Base-by-base conservation (phyloP, 1,140 invertebrate species). In the Augochlora pura region DNA sequence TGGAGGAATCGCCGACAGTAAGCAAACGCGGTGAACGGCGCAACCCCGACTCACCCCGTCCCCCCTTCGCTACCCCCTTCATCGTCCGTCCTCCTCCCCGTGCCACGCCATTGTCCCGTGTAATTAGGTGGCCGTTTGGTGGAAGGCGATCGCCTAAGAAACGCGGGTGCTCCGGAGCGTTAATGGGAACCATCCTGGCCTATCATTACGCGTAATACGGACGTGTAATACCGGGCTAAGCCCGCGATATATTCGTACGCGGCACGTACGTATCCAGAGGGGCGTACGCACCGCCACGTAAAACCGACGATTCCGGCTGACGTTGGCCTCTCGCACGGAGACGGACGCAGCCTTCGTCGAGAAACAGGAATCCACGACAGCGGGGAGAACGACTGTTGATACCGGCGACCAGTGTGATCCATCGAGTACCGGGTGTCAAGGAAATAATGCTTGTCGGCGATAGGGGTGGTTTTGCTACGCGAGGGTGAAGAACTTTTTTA, bases 121-220 rank as follows among this genome's bases (percentile, higher is more conserved):
- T 87, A 87, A 89, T 89, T 89, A 89, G 84, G 72, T 84, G 76
- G 80, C 86, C 81, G 80, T 89, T 89, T 84, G 79, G 81, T 75
- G 85, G 81, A 80, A 83, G 80, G 83, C 81, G 83, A 82, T 85
- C 82, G 74, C 39, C 59, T 78, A 70, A 81, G 78, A 85, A 85
- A 85, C 75, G 83, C 75, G 83, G 86, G 84, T 87, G 87, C 87
- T 88, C 71, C 72, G 25, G 32, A 83, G 82, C 84, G 84, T 89
- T 87, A 88, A 89, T 88, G 77, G 82, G 81, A 75, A 83, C 69
- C 81, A 79, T 67, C 71, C 72, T 83, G 85, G 67, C 64, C 88
- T 89, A 89, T 89, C 84, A 89, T 89, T 88, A 89, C 82, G 86
- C 80, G 88, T 89, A 89, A 89, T 89, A 87, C 87, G 86, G 87